These are phyloP conservation scores for Leistus spinibarbis DNA, from an alignment of 2,888 invertebrate genomes.

Conservation along the genomic window DNA sequence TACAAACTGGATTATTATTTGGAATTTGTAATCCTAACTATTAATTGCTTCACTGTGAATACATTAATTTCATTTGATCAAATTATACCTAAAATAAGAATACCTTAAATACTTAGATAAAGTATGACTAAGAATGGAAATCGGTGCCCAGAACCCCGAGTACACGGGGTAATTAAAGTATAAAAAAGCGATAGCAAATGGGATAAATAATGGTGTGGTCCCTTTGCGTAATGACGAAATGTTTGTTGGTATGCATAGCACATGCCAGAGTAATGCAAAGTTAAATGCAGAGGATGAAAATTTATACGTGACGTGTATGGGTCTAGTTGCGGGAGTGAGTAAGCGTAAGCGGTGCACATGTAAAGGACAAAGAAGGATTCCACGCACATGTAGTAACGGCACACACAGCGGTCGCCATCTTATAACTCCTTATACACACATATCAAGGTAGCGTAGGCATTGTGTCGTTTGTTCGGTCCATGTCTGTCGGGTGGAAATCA, in stretches of 20 bases:
- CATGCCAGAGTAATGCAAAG: neutral
- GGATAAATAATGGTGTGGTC: neutral
- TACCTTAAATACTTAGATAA: too few species aligned
- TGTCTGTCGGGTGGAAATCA: slow-evolving; percentile 1
- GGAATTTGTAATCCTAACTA: too few species aligned
- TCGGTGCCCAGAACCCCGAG: too few species aligned
- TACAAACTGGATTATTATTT: too few species aligned
- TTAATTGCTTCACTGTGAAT: too few species aligned
- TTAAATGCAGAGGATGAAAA: neutral
- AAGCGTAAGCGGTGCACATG: neutral
- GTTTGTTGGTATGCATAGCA: neutral
- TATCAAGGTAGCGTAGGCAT: slow-evolving; percentile 8
- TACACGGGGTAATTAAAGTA: too few species aligned
- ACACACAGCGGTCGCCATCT: neutral
- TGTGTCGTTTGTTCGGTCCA: neutral
- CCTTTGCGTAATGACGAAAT: neutral
- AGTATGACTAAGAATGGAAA: too few species aligned
- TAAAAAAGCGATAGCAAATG: neutral
- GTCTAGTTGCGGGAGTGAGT: neutral
- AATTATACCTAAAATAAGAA: too few species aligned
- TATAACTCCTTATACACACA: slow-evolving; percentile 25
- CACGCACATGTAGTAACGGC: neutral
- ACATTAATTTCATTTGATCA: too few species aligned
- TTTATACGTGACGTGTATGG: neutral
- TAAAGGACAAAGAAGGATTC: neutral